Percentiles rank a stretch among this genome's conserved stretches.
phyloP scores from a whole-genome alignment of 2,113 vertebrate genomes.

The Pandion haliaetus region DNA sequence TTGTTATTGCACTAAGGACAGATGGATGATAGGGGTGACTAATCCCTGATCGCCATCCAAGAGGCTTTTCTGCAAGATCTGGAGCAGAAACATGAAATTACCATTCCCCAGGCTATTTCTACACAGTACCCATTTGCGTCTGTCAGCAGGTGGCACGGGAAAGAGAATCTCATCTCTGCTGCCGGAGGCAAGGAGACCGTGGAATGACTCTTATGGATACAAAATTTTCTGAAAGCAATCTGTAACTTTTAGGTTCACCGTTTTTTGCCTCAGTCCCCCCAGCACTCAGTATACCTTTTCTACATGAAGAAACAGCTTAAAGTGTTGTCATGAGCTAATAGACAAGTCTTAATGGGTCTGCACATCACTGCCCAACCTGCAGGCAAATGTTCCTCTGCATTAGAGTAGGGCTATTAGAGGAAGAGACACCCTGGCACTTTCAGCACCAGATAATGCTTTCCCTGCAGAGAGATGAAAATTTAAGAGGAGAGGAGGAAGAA shows the following conservation, averaged over 20 bases:
- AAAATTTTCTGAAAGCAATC: not conserved
- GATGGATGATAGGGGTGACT: slow-evolving; percentile 12
- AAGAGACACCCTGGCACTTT: not conserved
- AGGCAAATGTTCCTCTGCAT: not conserved
- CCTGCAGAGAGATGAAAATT: not conserved
- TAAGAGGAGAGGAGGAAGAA: not conserved
- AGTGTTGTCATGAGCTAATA: not conserved
- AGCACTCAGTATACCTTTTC: not conserved
- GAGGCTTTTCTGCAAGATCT: not conserved
- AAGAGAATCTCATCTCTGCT: not conserved
- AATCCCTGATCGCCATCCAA: not conserved
- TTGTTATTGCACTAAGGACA: not conserved
- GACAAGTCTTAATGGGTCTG: not conserved
- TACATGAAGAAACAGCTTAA: not conserved
- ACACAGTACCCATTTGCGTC: not conserved
- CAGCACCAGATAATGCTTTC: not conserved
- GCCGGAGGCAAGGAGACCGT: not conserved
- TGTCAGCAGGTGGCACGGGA: not conserved
- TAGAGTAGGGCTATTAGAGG: not conserved
- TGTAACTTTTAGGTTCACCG: not conserved
- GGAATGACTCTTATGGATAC: not conserved
- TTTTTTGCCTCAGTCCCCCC: not conserved
- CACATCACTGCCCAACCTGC: not conserved
- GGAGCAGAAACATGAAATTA: slow-evolving; percentile 9
- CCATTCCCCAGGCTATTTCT: slow-evolving; percentile 27